phyloP scores from a whole-genome alignment of 2,797 vertebrate species.

The Salarias fasciatus region DNA sequence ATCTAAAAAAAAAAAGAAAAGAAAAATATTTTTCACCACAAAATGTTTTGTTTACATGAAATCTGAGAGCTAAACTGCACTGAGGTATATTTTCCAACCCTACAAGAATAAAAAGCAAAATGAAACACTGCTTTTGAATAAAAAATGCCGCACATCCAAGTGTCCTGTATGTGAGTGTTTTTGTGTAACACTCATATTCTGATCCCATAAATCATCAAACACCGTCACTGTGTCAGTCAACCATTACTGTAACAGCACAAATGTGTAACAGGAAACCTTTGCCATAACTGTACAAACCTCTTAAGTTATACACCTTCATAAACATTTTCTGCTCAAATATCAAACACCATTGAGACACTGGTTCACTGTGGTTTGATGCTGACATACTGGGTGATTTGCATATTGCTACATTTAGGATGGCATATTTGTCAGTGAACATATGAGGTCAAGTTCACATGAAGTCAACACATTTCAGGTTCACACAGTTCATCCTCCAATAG shows the following conservation, averaged over 20 bases:
- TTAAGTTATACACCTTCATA: conserved; percentile 19
- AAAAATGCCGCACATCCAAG: conserved; percentile 11
- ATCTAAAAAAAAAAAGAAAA: too few species aligned
- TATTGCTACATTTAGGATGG: neutral
- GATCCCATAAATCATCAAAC: conserved; percentile 6
- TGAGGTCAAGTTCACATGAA: conserved; percentile 15
- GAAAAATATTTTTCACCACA: too few species aligned
- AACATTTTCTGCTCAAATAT: conserved; percentile 3
- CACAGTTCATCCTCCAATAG: neutral
- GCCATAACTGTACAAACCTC: conserved; percentile 42
- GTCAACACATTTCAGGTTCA: conserved; percentile 1
- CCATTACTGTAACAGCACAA: conserved; percentile 50
- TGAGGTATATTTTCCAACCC: too few species aligned
- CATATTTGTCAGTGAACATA: neutral
- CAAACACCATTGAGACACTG: neutral
- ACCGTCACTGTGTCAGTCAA: conserved; percentile 13
- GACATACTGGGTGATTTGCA: neutral
- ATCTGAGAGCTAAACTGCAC: too few species aligned
- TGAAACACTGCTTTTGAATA: neutral
- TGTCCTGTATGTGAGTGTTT: neutral
- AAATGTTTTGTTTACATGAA: too few species aligned
- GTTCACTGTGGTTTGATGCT: neutral
- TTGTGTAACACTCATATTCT: conserved; percentile 24
- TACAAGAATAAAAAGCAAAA: neutral
- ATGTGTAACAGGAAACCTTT: conserved; percentile 47